These are phyloP conservation scores for Coelinius sp. DNA, from an alignment of 2,888 invertebrate species.

Conservation along the genomic window DNA sequence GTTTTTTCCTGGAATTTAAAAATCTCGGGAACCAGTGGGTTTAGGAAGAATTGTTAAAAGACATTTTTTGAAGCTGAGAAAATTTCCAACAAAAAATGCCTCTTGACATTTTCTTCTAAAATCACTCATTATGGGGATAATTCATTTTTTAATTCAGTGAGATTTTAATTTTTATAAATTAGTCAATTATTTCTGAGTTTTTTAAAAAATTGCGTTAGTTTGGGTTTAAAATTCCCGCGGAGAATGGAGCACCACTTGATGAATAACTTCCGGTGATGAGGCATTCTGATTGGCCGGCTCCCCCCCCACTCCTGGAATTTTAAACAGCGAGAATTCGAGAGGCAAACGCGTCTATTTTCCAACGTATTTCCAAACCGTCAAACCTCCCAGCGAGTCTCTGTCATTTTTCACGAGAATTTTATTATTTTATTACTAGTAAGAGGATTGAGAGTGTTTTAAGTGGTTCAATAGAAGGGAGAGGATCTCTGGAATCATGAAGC, in stretches of 20 bases:
- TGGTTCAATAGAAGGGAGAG: neutral
- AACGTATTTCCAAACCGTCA: constrained; percentile 9
- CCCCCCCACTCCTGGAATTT: neutral
- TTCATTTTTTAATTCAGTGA: too few species aligned
- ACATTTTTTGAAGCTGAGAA: too few species aligned
- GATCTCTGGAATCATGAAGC: constrained; percentile 5
- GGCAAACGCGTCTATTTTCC: constrained; percentile 4
- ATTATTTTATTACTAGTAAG: neutral
- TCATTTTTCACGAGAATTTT: neutral
- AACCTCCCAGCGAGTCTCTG: neutral
- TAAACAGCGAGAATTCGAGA: neutral
- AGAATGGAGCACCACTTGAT: neutral
- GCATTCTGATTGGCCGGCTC: neutral
- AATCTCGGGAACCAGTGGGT: too few species aligned
- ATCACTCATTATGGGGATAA: too few species aligned
- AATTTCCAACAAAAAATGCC: too few species aligned
- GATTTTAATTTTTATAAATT: too few species aligned
- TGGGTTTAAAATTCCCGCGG: neutral
- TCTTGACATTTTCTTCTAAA: too few species aligned
- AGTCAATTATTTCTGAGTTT: too few species aligned
- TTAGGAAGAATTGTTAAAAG: too few species aligned
- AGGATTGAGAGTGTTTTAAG: neutral
- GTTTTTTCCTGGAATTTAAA: too few species aligned
- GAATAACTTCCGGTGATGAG: neutral
- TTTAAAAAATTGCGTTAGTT: neutral